Base-by-base conservation (phyloP, 2,888 invertebrate genomes). In the Tachystola acroxantha region DNA sequence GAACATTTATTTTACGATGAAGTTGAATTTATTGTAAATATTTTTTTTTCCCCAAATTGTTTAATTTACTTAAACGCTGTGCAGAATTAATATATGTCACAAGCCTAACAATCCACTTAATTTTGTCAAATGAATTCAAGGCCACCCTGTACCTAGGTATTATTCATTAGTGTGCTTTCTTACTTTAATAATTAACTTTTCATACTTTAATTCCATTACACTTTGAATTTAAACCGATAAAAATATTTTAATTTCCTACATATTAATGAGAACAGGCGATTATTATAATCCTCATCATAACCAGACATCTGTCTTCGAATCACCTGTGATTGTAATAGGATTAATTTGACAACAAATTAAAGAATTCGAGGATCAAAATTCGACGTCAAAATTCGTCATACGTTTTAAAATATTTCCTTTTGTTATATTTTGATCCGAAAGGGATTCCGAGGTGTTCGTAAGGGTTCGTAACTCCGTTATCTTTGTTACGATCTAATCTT, bases 241-340 rank as follows among this genome's bases (percentile, higher is more conserved):
- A 20, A 20, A 20, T 20, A 20, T 20, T 20, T 20, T 3, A 6
- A 20, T 9, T 9, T 20, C 4, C 5, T 7, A 20, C 20, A 7
- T 20, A 3, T 19, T 31, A 20, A 19, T 20, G 20, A 44, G 46
- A 46, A 53, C 57, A 59, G 45, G 41, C 51, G 62, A 57, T 62
- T 58, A 58, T 32, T 45, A 42, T 53, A 51, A 59, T 52, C 51
- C 57, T 34, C 48, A 47, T 55, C 53, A 47, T 50, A 52, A 48
- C 43, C 42, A 36, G 37, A 39, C 33, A 33, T 24, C 41, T 50
- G 51, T 56, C 50, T 43, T 53, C 55, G 45, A 50, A 48, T 50
- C 54, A 55, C 60, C 48, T 48, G 57, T 71, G 69, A 67, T 42
- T 38, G 39, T 73, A 75, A 75, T 76, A 76, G 70, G 78, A 79